phyloP scores from a whole-genome alignment of 2,797 vertebrate genomes.

The Remorina albescens region DNA sequence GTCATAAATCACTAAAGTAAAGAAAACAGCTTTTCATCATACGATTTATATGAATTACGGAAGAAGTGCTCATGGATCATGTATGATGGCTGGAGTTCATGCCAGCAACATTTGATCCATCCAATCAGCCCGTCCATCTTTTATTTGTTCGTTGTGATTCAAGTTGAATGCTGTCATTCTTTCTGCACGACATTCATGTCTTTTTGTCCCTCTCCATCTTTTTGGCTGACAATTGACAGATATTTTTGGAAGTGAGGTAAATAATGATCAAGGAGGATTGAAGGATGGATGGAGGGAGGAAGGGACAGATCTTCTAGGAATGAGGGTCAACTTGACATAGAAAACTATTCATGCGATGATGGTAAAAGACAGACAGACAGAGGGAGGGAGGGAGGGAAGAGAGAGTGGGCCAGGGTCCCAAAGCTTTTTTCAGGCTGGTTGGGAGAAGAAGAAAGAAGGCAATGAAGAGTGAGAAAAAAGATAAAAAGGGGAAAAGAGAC shows the following conservation, averaged over 20 bases:
- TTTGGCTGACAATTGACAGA: slow-evolving; percentile 56
- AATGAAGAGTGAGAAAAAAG: slow-evolving; percentile 25
- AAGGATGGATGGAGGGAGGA: slow-evolving; percentile 24
- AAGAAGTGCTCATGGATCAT: not conserved
- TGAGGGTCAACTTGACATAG: slow-evolving; percentile 64
- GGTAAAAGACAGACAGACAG: not conserved
- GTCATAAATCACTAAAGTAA: too few relatives aligned
- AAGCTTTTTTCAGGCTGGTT: slow-evolving; percentile 4
- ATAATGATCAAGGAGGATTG: slow-evolving; percentile 46
- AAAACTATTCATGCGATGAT: slow-evolving; percentile 67
- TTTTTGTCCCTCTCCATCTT: slow-evolving; percentile 1
- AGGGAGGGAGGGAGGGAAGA: not conserved
- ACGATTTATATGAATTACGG: not conserved
- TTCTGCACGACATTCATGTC: slow-evolving; percentile 36
- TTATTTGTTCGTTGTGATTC: slow-evolving; percentile 40
- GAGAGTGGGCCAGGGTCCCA: slow-evolving; percentile 4
- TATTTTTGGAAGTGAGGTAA: slow-evolving; percentile 74
- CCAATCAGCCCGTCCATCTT: slow-evolving; percentile 2
- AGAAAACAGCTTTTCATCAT: too few relatives aligned
- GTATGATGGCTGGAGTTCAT: not conserved
- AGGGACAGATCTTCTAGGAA: slow-evolving; percentile 37
- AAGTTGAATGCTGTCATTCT: slow-evolving; percentile 70
- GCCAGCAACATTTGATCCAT: slow-evolving; percentile 22
- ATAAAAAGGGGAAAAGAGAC: not conserved
- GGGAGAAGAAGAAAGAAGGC: slow-evolving; percentile 10